Conservation (phyloP, 1,140 invertebrate species). For the Teleopsis dalmanni region DNA sequence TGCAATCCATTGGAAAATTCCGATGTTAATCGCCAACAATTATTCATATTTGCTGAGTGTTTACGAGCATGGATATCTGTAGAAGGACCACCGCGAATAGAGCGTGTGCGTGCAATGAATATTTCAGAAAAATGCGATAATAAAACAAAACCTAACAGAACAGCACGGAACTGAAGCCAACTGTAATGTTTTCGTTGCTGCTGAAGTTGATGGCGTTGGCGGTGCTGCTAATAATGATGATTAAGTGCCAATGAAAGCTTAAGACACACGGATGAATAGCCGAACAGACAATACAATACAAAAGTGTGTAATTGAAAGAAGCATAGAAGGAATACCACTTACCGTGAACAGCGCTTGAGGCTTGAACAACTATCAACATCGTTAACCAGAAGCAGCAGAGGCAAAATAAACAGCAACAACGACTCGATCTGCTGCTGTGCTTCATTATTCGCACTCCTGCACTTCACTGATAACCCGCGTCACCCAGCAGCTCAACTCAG, state of each 20-base stretch:
- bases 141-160: too few relatives aligned
- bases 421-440: constrained; percentile 7
- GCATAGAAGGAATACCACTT: constrained; percentile 1
- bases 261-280: neutral
- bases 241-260: neutral
- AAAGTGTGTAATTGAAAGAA: neutral
- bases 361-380: constrained; percentile 10
- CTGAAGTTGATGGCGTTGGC: neutral
- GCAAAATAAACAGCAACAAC: constrained; percentile 10
- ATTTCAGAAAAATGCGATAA: too few relatives aligned
- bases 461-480: too few relatives aligned
- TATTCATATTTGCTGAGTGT: too few relatives aligned
- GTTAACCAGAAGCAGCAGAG: constrained; percentile 8
- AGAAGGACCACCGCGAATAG: too few relatives aligned
- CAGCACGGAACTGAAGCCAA: too few relatives aligned
- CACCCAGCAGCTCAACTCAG: too few relatives aligned
- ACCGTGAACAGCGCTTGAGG: constrained; percentile 10
- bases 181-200: too few relatives aligned
- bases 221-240: neutral
- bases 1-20: too few relatives aligned
- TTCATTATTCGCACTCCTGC: constrained; percentile 13
- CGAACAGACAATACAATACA: neutral
- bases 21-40: too few relatives aligned
- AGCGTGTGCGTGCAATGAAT: too few relatives aligned
- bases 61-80: too few relatives aligned